Conservation (phyloP, 1,140 invertebrate species). For the Antheraea pernyi region DNA sequence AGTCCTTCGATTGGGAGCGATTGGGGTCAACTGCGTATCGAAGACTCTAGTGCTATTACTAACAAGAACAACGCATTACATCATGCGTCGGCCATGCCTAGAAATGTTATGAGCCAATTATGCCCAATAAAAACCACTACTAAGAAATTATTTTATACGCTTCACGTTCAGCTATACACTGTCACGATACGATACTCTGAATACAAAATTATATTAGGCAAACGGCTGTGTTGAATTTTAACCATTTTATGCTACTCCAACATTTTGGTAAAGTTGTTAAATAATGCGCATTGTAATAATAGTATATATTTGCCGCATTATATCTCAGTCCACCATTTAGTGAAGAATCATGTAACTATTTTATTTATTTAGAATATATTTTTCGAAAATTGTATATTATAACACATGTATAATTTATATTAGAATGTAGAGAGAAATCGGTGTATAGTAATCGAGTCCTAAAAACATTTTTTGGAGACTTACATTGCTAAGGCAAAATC, state of each 20-base stretch:
- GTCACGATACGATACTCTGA: slow-evolving; percentile 11
- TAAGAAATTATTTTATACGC: slow-evolving; percentile 26
- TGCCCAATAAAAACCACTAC: slow-evolving; percentile 53
- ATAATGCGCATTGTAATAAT: slow-evolving; percentile 11
- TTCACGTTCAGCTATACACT: slow-evolving; percentile 13
- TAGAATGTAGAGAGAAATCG: no score
- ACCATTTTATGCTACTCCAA: neutral
- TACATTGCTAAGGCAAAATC: no score
- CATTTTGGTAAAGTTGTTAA: slow-evolving; percentile 9
- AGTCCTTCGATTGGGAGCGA: slow-evolving; percentile 76
- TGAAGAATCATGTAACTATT: neutral
- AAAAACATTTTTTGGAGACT: no score
- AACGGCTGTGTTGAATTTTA: slow-evolving; percentile 8
- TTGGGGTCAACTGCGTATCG: slow-evolving; percentile 73
- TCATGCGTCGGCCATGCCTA: slow-evolving; percentile 52
- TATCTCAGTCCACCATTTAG: neutral
- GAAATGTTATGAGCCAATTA: slow-evolving; percentile 62
- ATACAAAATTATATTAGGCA: slow-evolving; percentile 12
- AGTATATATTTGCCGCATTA: neutral
- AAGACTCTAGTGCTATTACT: slow-evolving; percentile 52
- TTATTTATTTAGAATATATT: neutral
- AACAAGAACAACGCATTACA: slow-evolving; percentile 49
- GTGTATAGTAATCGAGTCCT: no score
- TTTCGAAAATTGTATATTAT: no score
- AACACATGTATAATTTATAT: no score